Evolutionary conservation across 2,888 invertebrate species (phyloP).

Genomic region (Eupithecia insigniata): DNA sequence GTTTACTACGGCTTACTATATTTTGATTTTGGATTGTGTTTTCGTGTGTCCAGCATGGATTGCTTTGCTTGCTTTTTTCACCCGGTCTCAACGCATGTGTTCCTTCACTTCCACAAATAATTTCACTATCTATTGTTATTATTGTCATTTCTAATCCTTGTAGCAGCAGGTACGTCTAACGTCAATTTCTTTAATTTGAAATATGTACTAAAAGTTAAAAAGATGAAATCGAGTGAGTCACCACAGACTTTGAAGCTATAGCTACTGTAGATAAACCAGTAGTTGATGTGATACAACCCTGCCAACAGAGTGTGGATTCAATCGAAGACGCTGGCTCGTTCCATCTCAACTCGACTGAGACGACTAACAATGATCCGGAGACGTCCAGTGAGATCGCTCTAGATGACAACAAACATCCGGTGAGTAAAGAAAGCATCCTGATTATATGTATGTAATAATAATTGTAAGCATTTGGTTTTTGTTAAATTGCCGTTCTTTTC

Average conservation of each 20-base stretch:
- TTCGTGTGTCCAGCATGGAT: slow-evolving; percentile 35
- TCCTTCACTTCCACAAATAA: slow-evolving; percentile 31
- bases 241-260: neutral
- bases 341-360: slow-evolving; percentile 88
- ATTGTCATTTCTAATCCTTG: neutral
- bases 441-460: neutral
- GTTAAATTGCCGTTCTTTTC: neutral
- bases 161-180: slow-evolving; percentile 15
- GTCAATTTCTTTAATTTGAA: no score
- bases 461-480: neutral
- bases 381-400: slow-evolving; percentile 88
- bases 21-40: slow-evolving; percentile 29
- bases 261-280: slow-evolving; percentile 5
- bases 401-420: slow-evolving; percentile 88
- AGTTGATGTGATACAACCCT: slow-evolving; percentile 30
- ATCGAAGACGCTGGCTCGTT: slow-evolving; percentile 91
- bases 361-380: slow-evolving; percentile 88
- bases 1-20: slow-evolving; percentile 27
- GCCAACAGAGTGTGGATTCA: slow-evolving; percentile 91
- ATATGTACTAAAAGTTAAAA: no score
- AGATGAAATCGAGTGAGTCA: no score
- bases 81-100: slow-evolving; percentile 44
- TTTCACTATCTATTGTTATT: slow-evolving; percentile 17
- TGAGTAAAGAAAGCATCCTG: slow-evolving; percentile 53
- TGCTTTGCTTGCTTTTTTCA: slow-evolving; percentile 52